Evolutionary conservation across 2,113 vertebrate genomes (phyloP), one percentile per base, ranked within the genome.

Genomic region (Pampusana beccarii): DNA sequence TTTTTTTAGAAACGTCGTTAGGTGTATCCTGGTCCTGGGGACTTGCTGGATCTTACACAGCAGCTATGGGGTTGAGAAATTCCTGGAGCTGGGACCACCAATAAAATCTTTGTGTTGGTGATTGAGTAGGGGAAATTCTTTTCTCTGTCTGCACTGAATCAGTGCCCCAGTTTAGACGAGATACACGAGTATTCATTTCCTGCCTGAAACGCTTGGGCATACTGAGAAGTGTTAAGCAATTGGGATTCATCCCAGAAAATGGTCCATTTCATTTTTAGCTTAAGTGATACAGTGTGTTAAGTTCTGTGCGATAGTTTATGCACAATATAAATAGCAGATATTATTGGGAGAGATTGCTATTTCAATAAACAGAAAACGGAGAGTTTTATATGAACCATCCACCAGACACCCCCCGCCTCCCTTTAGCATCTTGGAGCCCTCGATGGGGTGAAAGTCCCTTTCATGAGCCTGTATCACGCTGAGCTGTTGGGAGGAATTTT

Each of bases 161-260:
- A 72, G 83, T 95, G 95, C 96, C 95, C 86, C 86, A 79, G 53
- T 95, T 95, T 92, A 88, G 80, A 65, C 24, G 19, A 90, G 95
- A 96, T 96, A 84, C 28, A 75, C 21, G 62, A 66, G 94, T 48
- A 54, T 93, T 96, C 91, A 97, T 96, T 97, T 97, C 96, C 96
- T 96, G 96, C 95, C 88, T 90, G 82, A 86, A 75, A 71, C 26
- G 14, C 69, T 74, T 29, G 90, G 87, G 86, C 92, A 96, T 24
- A 53, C 88, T 92, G 95, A 92, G 96, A 96, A 92, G 92, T 69
- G 92, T 96, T 93, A 93, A 96, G 62, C 86, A 79, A 90, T 73
- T 96, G 95, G 92, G 95, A 95, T 87, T 65, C 73, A 81, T 96
- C 95, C 96, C 93, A 96, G 90, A 82, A 91, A 93, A 78, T 0